Percentiles rank a stretch among this genome's conserved stretches.
phyloP scores from a whole-genome alignment of 37 sponge, comb jelly and placozoan species.

The Ianthella basta region DNA sequence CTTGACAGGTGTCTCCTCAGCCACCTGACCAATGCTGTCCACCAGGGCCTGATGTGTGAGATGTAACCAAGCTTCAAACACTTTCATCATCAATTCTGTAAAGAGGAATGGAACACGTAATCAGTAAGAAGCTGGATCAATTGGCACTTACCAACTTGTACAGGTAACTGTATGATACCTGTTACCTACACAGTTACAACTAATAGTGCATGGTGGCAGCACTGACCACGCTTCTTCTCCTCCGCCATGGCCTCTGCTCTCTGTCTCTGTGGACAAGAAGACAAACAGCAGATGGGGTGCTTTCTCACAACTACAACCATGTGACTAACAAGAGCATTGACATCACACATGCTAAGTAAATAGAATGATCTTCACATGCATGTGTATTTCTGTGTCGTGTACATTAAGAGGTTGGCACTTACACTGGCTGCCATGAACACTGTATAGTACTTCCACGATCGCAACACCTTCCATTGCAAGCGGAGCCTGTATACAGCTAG shows the following conservation, averaged over 20 bases:
- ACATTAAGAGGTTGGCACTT: background rate
- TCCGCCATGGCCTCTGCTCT: too few relatives aligned
- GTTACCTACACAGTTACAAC: too few relatives aligned
- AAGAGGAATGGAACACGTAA: background rate
- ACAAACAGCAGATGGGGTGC: background rate
- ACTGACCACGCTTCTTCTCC: too few relatives aligned
- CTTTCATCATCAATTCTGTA: slow-evolving; percentile 46
- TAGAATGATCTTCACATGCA: background rate
- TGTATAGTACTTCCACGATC: background rate
- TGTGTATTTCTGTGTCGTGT: background rate
- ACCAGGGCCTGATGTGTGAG: slow-evolving; percentile 47
- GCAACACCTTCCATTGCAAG: background rate
- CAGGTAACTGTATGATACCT: too few relatives aligned
- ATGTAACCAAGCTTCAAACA: slow-evolving; percentile 67
- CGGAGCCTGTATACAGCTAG: background rate
- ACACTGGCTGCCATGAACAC: background rate
- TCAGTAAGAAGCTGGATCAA: background rate
- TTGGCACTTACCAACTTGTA: too few relatives aligned
- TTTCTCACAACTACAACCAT: background rate
- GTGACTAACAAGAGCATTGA: background rate
- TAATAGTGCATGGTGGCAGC: too few relatives aligned
- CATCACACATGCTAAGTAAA: background rate
- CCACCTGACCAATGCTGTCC: slow-evolving; percentile 28
- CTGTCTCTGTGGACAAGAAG: too few relatives aligned
- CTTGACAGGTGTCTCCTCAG: too few relatives aligned